These are phyloP conservation scores for Glareola pratincola DNA, from an alignment of 2,113 vertebrate genomes.

Conservation along the genomic window DNA sequence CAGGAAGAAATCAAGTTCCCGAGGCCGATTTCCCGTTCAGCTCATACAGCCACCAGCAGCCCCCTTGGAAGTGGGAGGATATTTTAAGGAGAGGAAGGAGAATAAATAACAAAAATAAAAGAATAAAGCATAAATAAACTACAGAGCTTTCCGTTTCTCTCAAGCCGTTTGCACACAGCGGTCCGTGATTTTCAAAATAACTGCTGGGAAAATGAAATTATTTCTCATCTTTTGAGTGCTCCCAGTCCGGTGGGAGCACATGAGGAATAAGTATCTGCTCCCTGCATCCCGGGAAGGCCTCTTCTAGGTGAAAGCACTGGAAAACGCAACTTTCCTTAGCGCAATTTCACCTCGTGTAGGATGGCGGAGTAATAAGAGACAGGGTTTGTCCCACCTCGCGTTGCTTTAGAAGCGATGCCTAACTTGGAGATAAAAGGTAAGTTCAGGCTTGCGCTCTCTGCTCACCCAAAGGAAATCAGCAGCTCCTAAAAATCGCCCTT, in stretches of 20 bases:
- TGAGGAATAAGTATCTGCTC: not conserved
- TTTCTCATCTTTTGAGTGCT: not conserved
- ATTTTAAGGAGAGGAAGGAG: not conserved
- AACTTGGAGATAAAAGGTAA: not conserved
- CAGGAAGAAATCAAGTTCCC: not conserved
- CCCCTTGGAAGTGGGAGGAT: accelerated
- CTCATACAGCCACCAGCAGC: accelerated
- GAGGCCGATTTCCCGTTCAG: accelerated
- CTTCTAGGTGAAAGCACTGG: not conserved
- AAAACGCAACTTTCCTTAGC: accelerated
- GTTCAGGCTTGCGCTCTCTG: not conserved
- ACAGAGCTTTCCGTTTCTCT: not conserved
- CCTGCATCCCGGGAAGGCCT: accelerated
- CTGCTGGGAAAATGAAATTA: not conserved
- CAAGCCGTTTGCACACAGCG: accelerated
- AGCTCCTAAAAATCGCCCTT: not conserved
- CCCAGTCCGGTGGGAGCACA: accelerated
- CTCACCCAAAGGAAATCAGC: not conserved
- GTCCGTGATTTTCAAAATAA: not conserved
- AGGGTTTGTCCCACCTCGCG: accelerated
- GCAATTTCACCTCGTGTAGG: not conserved
- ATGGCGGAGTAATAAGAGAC: not conserved
- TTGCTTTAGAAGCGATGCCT: not conserved
- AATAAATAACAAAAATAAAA: accelerated
- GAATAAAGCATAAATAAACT: accelerated